phyloP scores from a whole-genome alignment of 2,113 vertebrate species.

The Atrichornis clamosus region DNA sequence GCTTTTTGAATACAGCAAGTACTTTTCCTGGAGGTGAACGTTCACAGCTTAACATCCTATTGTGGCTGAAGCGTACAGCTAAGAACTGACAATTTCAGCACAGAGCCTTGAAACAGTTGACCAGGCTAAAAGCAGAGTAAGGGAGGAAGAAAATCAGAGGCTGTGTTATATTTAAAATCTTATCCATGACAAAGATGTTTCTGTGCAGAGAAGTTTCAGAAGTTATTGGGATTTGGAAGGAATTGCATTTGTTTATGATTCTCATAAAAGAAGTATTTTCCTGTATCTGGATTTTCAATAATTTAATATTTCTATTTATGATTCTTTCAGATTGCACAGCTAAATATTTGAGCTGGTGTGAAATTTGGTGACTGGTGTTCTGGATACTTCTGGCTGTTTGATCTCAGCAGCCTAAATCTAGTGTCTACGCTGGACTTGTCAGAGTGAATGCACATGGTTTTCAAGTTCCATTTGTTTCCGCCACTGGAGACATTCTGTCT shows the following conservation, averaged over 20 bases:
- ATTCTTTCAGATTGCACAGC: not conserved
- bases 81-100: not conserved
- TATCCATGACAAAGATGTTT: not conserved
- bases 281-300: not conserved
- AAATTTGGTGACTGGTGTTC: not conserved
- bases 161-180: not conserved
- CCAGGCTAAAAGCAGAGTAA: not conserved
- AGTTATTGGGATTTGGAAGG: not conserved
- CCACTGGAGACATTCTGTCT: not conserved
- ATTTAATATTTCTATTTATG: not conserved
- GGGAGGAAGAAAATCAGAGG: not conserved
- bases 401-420: not conserved
- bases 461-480: not conserved
- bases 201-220: not conserved
- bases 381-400: not conserved
- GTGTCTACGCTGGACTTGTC: not conserved
- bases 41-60: not conserved
- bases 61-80: not conserved
- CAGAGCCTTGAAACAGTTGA: not conserved
- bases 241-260: not conserved
- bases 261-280: not conserved
- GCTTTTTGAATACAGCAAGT: not conserved
- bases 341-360: not conserved
- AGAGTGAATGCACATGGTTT: not conserved
- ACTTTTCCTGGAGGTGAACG: not conserved